These are phyloP conservation scores for Nomada ruficornis DNA, from an alignment of 2,888 invertebrate genomes.

Conservation along the genomic window DNA sequence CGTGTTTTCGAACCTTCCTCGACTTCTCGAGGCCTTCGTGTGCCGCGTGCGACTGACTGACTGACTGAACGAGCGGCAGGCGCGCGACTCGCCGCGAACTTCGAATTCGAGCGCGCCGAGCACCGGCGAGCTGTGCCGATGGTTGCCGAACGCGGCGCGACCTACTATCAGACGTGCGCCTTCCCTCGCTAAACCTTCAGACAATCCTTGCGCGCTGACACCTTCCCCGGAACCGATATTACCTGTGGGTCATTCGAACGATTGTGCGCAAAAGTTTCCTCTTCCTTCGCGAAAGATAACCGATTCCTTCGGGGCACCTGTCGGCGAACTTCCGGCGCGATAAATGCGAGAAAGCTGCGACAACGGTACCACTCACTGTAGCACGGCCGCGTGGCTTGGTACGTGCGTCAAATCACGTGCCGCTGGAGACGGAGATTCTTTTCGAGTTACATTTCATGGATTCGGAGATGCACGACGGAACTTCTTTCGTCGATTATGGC, in stretches of 20 bases:
- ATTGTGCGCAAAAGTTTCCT: conserved; percentile 12
- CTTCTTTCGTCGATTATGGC: conserved; percentile 5
- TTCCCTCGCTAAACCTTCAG: conserved; percentile 29
- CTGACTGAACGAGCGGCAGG: conserved; percentile 54
- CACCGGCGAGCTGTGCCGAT: conserved; percentile 57
- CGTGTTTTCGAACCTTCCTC: conserved; percentile 60
- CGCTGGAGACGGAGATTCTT: not conserved
- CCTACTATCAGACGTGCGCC: conserved; percentile 72
- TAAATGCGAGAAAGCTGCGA: not conserved
- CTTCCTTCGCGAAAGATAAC: not conserved
- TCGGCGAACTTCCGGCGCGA: not conserved
- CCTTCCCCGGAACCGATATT: conserved; percentile 12
- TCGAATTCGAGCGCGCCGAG: conserved; percentile 66
- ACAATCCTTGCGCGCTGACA: conserved; percentile 44
- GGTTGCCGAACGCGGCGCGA: conserved; percentile 63
- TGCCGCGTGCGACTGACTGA: conserved; percentile 69
- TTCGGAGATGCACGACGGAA: not conserved
- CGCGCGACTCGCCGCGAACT: conserved; percentile 57
- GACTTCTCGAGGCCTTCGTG: conserved; percentile 61
- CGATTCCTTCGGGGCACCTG: not conserved
- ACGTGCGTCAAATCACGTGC: conserved; percentile 2
- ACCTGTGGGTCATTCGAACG: conserved; percentile 2
- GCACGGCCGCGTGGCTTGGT: conserved; percentile 12
- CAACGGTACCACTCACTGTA: not conserved
- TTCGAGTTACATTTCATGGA: not conserved